These are phyloP conservation scores for Agrilus planipennis DNA, from an alignment of 1,140 invertebrate genomes.

Conservation along the genomic window DNA sequence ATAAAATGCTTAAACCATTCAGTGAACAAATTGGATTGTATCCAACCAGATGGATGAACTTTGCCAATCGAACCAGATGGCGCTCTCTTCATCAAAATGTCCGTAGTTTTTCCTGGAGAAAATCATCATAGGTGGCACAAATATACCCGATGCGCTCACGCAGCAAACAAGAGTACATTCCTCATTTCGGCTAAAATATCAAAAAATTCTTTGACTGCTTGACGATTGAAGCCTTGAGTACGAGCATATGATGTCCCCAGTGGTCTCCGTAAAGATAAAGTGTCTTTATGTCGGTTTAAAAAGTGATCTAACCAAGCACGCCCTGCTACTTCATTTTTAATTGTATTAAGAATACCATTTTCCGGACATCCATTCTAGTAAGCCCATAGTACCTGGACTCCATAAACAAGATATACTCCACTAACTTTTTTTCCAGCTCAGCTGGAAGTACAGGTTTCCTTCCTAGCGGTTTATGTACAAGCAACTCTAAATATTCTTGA, in stretches of 20 bases:
- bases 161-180: slow-evolving; percentile 15
- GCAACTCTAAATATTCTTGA: background rate
- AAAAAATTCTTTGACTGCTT: no score
- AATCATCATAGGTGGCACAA: slow-evolving; percentile 30
- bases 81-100: slow-evolving; percentile 25
- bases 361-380: slow-evolving; percentile 3
- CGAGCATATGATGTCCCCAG: slow-evolving; percentile 3
- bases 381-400: background rate
- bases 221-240: slow-evolving; percentile 4
- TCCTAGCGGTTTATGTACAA: background rate
- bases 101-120: slow-evolving; percentile 28
- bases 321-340: slow-evolving; percentile 2
- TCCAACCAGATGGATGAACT: slow-evolving; percentile 23
- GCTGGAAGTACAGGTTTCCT: background rate
- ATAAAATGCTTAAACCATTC: slow-evolving; percentile 18
- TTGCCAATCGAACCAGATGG: slow-evolving; percentile 24
- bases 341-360: background rate
- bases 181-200: no score
- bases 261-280: slow-evolving; percentile 1
- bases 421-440: background rate
- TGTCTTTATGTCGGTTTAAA: slow-evolving; percentile 1
- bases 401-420: background rate
- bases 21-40: slow-evolving; percentile 20
- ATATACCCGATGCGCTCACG: slow-evolving; percentile 28
- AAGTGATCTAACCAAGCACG: slow-evolving; percentile 4